A percentile compares a stretch with the other conserved stretches of the same genome.
These are phyloP conservation scores for Fulmarus glacialis DNA, from an alignment of 2,113 vertebrate species.

Conservation along the genomic window DNA sequence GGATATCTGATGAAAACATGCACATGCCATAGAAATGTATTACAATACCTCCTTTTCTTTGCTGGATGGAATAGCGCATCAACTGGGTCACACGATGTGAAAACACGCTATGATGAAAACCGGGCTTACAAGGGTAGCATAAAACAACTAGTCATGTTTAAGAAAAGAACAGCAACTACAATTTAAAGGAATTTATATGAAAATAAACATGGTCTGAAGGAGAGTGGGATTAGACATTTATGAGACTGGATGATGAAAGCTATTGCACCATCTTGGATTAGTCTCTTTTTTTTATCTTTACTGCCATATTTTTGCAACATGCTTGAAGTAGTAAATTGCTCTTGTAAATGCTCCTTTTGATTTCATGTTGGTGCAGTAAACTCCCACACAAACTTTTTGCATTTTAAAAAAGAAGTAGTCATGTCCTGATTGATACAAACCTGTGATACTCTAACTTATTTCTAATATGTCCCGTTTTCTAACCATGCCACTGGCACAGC, in stretches of 20 bases:
- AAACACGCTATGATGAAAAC: conserved; percentile 46
- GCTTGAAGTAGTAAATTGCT: conserved; percentile 64
- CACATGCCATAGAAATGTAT: conserved; percentile 32
- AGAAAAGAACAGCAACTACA: conserved; percentile 57
- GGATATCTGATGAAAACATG: not conserved
- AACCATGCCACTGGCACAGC: not conserved
- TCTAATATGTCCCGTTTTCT: not conserved
- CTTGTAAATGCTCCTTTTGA: conserved; percentile 67
- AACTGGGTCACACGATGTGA: conserved; percentile 9
- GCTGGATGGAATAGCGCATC: conserved; percentile 1
- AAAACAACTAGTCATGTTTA: conserved; percentile 57
- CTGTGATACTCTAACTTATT: not conserved
- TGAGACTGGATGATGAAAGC: conserved; percentile 72
- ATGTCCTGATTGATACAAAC: not conserved
- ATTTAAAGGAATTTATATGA: conserved; percentile 71
- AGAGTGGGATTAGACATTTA: conserved; percentile 64
- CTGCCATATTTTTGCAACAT: conserved; percentile 62
- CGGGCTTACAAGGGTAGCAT: not conserved
- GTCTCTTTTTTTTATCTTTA: conserved; percentile 73
- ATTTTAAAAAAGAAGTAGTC: not conserved
- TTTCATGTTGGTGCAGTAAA: not conserved
- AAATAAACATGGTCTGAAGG: conserved; percentile 64
- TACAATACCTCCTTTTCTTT: conserved; percentile 24
- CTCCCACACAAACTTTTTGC: not conserved
- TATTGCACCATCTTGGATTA: conserved; percentile 72